These are phyloP conservation scores for Zosterops lateralis DNA, from an alignment of 2,113 vertebrate species.

Conservation along the genomic window DNA sequence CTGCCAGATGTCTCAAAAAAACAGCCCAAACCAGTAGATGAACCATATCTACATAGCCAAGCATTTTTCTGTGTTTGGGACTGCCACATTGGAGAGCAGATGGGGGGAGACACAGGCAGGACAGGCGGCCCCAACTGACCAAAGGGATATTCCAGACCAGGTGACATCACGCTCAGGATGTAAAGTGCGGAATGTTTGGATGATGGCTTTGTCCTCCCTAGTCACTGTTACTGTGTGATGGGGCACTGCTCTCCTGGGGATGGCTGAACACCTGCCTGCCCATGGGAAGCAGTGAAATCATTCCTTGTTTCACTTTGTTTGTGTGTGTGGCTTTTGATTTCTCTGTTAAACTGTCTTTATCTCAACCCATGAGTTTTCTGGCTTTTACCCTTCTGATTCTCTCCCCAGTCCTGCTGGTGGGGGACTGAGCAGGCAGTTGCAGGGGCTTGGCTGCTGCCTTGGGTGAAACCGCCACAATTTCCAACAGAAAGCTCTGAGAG, in stretches of 20 bases:
- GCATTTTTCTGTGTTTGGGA: neutral
- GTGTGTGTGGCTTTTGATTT: neutral
- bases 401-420: neutral
- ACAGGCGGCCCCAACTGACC: neutral
- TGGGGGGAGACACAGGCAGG: neutral
- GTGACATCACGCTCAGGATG: neutral
- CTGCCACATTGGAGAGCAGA: neutral
- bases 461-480: neutral
- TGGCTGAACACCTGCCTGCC: neutral
- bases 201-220: neutral
- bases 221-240: rapidly evolving
- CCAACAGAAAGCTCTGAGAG: neutral
- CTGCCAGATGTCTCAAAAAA: neutral
- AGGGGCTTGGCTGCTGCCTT: neutral
- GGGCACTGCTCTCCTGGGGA: neutral
- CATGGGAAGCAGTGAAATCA: neutral
- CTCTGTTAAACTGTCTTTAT: neutral
- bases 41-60: neutral
- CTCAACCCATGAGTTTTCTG: neutral
- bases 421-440: rapidly evolving
- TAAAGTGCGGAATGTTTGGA: neutral
- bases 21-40: neutral
- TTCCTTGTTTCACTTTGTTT: rapidly evolving
- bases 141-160: neutral
- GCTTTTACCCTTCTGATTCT: neutral